phyloP scores from a whole-genome alignment of 2,888 invertebrate genomes.

The Embidobia sp. region DNA sequence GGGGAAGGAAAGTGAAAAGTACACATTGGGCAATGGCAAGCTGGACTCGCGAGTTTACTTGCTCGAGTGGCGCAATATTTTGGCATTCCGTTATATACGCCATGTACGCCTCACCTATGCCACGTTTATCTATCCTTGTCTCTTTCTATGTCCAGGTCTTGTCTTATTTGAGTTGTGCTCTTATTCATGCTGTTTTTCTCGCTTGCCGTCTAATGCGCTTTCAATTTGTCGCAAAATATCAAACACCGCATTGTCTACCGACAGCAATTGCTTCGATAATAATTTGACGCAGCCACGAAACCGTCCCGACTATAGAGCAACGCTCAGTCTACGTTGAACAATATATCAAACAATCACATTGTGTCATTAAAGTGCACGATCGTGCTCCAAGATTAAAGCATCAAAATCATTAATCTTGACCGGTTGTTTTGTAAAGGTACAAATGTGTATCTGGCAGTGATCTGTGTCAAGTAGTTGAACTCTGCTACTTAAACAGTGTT shows the following conservation, averaged over 20 bases:
- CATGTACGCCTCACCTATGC: constrained; percentile 61
- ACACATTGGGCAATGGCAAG: constrained; percentile 74
- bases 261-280: background rate
- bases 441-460: background rate
- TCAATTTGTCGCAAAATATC: too few relatives aligned
- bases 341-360: too few relatives aligned
- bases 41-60: constrained; percentile 71
- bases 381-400: constrained; percentile 2
- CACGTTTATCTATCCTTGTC: constrained; percentile 37
- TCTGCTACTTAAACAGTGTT: constrained; percentile 6
- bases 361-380: constrained; percentile 11
- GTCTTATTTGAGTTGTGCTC: constrained; percentile 16
- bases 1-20: constrained; percentile 78
- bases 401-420: constrained; percentile 30
- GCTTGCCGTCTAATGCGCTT: constrained; percentile 1
- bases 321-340: too few relatives aligned
- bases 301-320: too few relatives aligned
- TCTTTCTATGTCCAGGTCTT: constrained; percentile 19
- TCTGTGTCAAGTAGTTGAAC: constrained; percentile 3
- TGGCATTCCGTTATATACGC: constrained; percentile 76
- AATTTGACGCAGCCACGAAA: constrained; percentile 4
- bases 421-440: constrained; percentile 11
- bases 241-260: too few relatives aligned
- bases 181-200: constrained; percentile 23
- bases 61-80: constrained; percentile 77